phyloP scores from a whole-genome alignment of 1,140 invertebrate genomes.

The Drosophila pallidifrons region DNA sequence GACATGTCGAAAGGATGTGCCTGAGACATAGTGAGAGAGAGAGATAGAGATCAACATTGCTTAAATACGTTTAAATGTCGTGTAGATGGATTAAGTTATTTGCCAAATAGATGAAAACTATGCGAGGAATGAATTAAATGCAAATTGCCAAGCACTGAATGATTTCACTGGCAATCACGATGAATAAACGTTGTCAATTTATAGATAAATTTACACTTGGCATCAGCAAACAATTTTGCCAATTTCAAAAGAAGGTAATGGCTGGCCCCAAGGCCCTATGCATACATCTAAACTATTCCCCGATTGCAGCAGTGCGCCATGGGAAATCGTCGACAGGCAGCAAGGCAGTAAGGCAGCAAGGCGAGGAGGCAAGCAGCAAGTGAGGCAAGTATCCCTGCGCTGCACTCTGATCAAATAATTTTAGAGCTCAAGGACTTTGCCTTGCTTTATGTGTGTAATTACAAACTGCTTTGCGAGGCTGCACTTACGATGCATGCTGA shows the following conservation, averaged over 20 bases:
- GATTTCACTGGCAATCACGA: conserved; percentile 12
- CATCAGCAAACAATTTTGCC: conserved; percentile 29
- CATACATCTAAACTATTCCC: too few relatives aligned
- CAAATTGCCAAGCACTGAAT: conserved; percentile 13
- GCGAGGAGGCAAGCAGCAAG: background rate
- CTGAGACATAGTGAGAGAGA: background rate
- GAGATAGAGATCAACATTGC: background rate
- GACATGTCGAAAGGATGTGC: background rate
- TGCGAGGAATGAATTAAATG: conserved; percentile 9
- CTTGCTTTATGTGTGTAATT: conserved; percentile 73
- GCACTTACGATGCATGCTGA: conserved; percentile 18
- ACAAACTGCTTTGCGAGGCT: conserved; percentile 40
- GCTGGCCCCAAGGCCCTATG: background rate
- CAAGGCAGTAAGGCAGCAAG: background rate
- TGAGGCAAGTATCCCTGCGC: background rate
- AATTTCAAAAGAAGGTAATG: conserved; percentile 13
- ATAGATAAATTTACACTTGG: conserved; percentile 32
- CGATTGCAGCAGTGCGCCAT: too few relatives aligned
- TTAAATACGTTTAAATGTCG: background rate
- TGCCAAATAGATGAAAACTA: background rate
- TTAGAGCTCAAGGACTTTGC: conserved; percentile 54
- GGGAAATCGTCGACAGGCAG: too few relatives aligned
- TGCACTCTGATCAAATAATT: conserved; percentile 60
- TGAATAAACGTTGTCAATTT: conserved; percentile 29
- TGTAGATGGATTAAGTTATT: conserved; percentile 5